Evolutionary conservation across 2,113 vertebrate genomes (phyloP), one percentile per base, ranked within the genome.

Genomic region (Corythoichthys haematopterus): DNA sequence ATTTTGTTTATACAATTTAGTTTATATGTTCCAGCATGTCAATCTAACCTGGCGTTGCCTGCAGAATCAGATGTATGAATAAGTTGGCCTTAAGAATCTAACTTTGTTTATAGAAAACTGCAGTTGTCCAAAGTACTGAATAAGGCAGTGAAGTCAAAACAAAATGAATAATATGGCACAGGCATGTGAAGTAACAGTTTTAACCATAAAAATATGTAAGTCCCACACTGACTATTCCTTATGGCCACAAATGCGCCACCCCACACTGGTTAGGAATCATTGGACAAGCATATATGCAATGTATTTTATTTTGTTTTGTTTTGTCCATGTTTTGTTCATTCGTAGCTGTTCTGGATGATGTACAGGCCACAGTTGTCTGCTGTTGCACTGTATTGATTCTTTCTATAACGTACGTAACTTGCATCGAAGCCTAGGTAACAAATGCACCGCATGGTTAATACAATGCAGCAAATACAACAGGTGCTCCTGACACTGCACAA

Each of bases 381-480:
- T 52, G 50, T 20, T 20, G 3, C 50, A 52, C 20, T 52, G 13
- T 4, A 4, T 48, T 48, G 46, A 13, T 48, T 14, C 12, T 12
- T 14, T 48, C 14, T 48, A 3, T 48, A 3, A 9, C 3, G 3
- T 4, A 3, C 16, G 6, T 12, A 13, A n/a, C 16, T 52, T 35
- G 53, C 5, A 12, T 35, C 1, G 4, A 33, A 20, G 53, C 28
- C 33, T 33, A 2, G 28, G 4, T 20, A 35, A 20, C 52, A 55
- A 52, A 52, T 52, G n/a, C n/a, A 35, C 8, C 8, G 20, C 52
- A 7, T 8, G 5, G 6, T 35, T 14, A 50, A 15, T 35, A 57
- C 0, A n/a, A 28, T 28, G 9, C 38, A 28, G 38, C 59, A 61
- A 28, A 10, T 46, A 76, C 77, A 80, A 78, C 82, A 88, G 78